Evolutionary conservation across 2,797 vertebrate genomes (phyloP).

Genomic region (Sternarchorhynchus goeldii): DNA sequence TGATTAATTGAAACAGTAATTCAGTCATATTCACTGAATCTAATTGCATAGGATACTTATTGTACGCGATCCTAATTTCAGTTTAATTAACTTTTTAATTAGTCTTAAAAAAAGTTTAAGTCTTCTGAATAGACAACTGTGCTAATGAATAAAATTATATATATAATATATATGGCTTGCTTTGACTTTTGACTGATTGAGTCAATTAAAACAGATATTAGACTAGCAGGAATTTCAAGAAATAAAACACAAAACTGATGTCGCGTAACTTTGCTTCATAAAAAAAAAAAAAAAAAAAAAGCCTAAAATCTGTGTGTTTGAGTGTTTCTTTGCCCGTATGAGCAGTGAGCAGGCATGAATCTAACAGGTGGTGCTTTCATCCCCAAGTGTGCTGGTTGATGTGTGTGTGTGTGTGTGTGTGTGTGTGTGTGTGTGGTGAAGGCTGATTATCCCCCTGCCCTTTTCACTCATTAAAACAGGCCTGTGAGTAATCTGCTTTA

Average conservation of each 20-base stretch:
- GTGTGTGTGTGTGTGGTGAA: conserved; percentile 31
- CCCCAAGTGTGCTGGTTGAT: conserved; percentile 9
- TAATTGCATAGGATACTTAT: conserved; percentile 32
- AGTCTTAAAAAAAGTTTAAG: conserved; percentile 21
- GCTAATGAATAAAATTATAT: conserved; percentile 11
- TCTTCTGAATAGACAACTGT: conserved; percentile 3
- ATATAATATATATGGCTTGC: not conserved
- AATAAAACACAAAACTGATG: not conserved
- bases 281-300: conserved; percentile 19
- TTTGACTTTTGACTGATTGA: conserved; percentile 27
- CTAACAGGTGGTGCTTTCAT: conserved; percentile 49
- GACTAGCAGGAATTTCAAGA: conserved; percentile 9
- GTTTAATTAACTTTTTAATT: conserved; percentile 48
- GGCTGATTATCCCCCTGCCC: conserved; percentile 41
- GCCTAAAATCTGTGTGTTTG: not conserved
- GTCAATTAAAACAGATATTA: conserved; percentile 30
- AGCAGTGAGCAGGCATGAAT: not conserved
- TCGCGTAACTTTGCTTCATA: not conserved
- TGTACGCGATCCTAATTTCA: conserved; percentile 29
- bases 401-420: conserved; percentile 19
- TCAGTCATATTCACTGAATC: conserved; percentile 27
- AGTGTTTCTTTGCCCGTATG: not conserved
- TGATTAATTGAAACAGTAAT: conserved; percentile 3
- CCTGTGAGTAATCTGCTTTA: conserved; percentile 50
- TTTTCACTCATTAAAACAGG: conserved; percentile 49